Evolutionary conservation across 30 jellyfish, hydroid and myxozoan genomes (phyloP), one percentile per base, ranked within the genome.

Genomic region (Cassiopea andromeda): DNA sequence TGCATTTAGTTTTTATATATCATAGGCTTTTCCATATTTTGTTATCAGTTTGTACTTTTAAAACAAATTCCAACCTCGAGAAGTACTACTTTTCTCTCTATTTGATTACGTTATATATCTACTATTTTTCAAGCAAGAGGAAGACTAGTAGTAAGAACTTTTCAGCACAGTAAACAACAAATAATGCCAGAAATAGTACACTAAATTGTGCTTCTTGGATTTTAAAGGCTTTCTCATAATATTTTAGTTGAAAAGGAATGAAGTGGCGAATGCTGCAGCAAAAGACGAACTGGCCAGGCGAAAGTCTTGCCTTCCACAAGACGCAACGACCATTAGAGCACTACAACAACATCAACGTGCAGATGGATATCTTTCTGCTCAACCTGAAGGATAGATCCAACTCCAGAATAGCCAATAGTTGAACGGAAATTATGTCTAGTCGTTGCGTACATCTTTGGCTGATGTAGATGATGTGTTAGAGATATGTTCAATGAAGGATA

Each of bases 221-320:
- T 17, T 68, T 5, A 6, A 4, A 46, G 3, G 7, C 16, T 5
- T 10, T 46, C 81, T 3, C 27, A 1, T 47, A 69, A 49, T 60
- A 2, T 80, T 80, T 1, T 82, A 83, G 91, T 47, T 83, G 7
- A 83, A 83, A 46, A 83, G 49, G 10, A n/a, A 68, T 50, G 91
- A 83, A 71, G 9, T 68, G 13, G 49, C 48, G 43, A 82, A 83
- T 46, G 60, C 27, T 7, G 64, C 64, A 54, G 64, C 64, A 3
- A 54, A 6, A 3, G 64, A 54, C 12, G 64, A 54, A 9, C 67
- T 67, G 43, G 54, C 91, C 75, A 72, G 96, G 58, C 88, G 96
- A 27, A 89, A 89, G 68, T 89, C 96, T 1, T 59, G 83, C 64
- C 80, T 89, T 19, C 96, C 96, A 5, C 96, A 89, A 48, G 96